Percentiles rank a stretch among this genome's conserved stretches.
phyloP scores from a whole-genome alignment of 2,113 vertebrate species.

The Taurulus bubalis region DNA sequence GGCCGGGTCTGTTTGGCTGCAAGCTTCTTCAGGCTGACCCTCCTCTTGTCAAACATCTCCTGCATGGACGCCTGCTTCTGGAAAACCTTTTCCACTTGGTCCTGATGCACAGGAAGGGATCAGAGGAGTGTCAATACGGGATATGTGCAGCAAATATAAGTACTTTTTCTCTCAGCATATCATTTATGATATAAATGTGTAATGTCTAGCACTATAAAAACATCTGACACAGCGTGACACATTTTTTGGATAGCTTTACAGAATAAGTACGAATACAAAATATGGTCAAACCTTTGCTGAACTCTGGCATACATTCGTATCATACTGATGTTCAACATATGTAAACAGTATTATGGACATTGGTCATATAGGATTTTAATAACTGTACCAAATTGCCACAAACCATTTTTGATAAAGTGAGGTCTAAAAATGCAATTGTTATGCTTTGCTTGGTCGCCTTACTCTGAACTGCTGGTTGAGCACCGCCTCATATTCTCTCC shows the following conservation, averaged over 20 bases:
- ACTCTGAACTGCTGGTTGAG: slow-evolving; percentile 92
- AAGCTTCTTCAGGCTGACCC: slow-evolving; percentile 94
- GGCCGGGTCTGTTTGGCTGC: slow-evolving; percentile 96
- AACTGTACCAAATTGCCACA: background rate
- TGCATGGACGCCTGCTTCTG: slow-evolving; percentile 94
- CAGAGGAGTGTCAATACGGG: background rate
- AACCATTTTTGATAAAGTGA: background rate
- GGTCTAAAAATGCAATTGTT: background rate
- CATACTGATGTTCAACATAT: background rate
- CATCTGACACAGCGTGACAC: background rate
- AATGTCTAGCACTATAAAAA: background rate
- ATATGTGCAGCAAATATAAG: background rate
- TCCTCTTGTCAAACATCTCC: slow-evolving; percentile 97
- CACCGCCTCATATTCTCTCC: slow-evolving; percentile 88
- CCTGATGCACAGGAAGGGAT: slow-evolving; percentile 77
- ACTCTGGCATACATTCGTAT: no score
- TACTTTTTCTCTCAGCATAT: background rate
- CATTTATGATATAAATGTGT: background rate
- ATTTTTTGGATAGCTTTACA: background rate
- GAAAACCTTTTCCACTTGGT: slow-evolving; percentile 91
- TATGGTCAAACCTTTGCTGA: no score
- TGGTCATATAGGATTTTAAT: background rate
- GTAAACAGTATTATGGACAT: background rate
- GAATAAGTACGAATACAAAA: no score
- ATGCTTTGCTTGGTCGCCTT: slow-evolving; percentile 26